Evolutionary conservation across 1,140 invertebrate genomes (phyloP).

Genomic region (Drosophila punjabiensis): DNA sequence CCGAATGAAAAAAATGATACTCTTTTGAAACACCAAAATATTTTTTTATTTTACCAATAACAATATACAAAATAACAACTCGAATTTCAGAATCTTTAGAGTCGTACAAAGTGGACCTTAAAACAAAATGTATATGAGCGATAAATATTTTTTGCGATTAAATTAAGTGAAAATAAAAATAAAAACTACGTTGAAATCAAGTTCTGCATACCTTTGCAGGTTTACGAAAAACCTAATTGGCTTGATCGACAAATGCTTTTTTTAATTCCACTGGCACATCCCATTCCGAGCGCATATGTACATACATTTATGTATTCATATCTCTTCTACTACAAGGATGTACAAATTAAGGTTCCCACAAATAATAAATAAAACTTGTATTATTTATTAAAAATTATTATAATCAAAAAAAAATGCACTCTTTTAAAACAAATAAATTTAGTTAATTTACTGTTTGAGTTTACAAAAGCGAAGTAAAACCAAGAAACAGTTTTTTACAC

Average conservation of each 20-base stretch:
- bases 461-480: conserved; percentile 1
- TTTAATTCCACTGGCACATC: not conserved
- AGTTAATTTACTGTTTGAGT: not conserved
- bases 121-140: not conserved
- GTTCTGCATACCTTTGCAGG: not conserved
- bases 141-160: not conserved
- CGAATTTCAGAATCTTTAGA: not conserved
- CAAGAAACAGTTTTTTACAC: not conserved
- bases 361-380: not conserved
- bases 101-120: not conserved
- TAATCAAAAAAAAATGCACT: not conserved
- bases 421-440: not conserved
- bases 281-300: no score
- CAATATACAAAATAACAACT: conserved; percentile 10
- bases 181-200: not conserved
- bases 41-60: conserved; percentile 25
- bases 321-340: not conserved
- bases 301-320: no score
- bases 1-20: not conserved
- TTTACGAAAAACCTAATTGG: not conserved
- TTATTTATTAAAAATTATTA: not conserved
- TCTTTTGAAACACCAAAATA: conserved; percentile 12
- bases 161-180: not conserved
- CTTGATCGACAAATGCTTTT: not conserved
- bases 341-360: not conserved